Conservation (phyloP, 2,797 vertebrate genomes). For the Hapalemur alaotrensis region DNA sequence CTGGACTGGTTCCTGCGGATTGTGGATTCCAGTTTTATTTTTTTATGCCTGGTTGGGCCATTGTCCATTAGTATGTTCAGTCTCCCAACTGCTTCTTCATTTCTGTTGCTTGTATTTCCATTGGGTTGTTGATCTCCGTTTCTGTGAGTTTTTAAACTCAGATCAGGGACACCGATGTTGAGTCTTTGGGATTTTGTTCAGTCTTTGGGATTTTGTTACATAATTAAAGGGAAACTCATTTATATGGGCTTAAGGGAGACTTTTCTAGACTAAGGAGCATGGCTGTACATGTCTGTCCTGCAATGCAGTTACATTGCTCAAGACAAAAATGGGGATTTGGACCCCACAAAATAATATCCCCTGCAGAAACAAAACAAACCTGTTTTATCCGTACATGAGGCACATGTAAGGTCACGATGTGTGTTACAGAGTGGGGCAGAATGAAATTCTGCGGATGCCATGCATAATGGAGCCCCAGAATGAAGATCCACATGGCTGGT, state of each 20-base stretch:
- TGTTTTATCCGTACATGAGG: background rate
- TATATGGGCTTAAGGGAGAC: background rate
- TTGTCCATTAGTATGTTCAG: background rate
- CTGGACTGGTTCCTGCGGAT: background rate
- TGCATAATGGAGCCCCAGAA: background rate
- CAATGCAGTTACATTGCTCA: background rate
- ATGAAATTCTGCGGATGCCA: rapidly evolving
- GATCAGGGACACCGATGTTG: background rate
- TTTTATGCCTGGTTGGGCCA: background rate
- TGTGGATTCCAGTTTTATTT: background rate
- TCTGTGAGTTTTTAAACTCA: background rate
- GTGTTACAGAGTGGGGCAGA: background rate
- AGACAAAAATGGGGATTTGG: background rate
- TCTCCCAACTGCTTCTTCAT: background rate
- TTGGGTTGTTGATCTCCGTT: background rate
- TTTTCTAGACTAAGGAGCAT: background rate
- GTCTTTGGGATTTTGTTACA: background rate
- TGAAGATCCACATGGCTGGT: background rate
- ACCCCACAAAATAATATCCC: background rate
- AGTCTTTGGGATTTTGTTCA: background rate
- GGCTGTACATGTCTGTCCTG: background rate
- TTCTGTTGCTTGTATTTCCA: background rate
- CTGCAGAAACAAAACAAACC: slow-evolving; percentile 6
- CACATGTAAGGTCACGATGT: background rate
- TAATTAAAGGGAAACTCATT: background rate